phyloP scores from a whole-genome alignment of 2,797 vertebrate species.

The Aldrovandia affinis region DNA sequence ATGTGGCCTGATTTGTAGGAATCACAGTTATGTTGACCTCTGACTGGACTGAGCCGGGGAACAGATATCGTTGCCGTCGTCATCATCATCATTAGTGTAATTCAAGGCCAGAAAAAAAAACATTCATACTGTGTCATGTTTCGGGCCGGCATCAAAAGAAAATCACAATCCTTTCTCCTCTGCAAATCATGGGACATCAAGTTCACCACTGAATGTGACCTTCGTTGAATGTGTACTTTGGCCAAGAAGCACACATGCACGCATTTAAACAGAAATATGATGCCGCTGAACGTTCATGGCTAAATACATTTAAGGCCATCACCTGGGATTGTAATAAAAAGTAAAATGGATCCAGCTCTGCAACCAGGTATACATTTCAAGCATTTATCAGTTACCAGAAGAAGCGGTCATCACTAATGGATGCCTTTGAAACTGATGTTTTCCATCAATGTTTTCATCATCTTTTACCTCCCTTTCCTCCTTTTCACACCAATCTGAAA shows the following conservation, averaged over 20 bases:
- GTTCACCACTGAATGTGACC: constrained; percentile 64
- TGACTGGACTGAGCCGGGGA: constrained; percentile 69
- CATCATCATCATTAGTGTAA: constrained; percentile 66
- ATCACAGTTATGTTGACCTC: constrained; percentile 68
- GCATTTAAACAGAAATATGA: constrained; percentile 36
- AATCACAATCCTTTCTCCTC: constrained; percentile 60
- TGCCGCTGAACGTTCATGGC: constrained; percentile 39
- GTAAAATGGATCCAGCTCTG: constrained; percentile 29
- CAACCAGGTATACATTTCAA: constrained; percentile 18
- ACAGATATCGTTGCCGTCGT: constrained; percentile 54
- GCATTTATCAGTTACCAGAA: too few species aligned
- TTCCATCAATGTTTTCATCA: neutral
- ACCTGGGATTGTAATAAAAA: constrained; percentile 37
- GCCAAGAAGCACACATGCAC: constrained; percentile 39
- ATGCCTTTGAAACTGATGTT: neutral
- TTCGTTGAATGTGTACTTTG: constrained; percentile 62
- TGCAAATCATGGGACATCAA: constrained; percentile 60
- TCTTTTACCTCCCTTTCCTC: neutral
- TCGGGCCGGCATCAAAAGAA: constrained; percentile 56
- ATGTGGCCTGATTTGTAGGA: constrained; percentile 67
- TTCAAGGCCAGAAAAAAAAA: constrained; percentile 63
- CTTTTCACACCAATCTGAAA: neutral
- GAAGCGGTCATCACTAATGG: neutral
- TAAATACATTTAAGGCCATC: constrained; percentile 32
- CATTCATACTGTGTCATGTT: constrained; percentile 59